Percentiles rank a stretch among this genome's conserved stretches.
Evolutionary conservation across 2,113 vertebrate genomes (phyloP).

Genomic region (Cromileptes altivelis): DNA sequence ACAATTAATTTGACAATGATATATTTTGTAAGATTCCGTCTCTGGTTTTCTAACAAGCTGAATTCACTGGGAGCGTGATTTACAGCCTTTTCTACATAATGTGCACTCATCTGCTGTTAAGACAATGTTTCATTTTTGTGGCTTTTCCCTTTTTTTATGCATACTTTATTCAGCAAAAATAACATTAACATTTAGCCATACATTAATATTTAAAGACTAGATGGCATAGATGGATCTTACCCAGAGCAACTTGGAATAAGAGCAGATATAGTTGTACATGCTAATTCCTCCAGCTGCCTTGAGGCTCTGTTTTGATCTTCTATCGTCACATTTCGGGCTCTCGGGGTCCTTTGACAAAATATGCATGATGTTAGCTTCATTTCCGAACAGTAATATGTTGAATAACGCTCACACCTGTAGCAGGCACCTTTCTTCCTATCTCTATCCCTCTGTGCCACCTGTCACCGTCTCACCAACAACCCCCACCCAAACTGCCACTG

Average conservation of each 20-base stretch:
- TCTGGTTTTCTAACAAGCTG: conserved; percentile 41
- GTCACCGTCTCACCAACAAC: not conserved
- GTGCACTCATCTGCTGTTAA: not conserved
- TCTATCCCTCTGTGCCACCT: conserved; percentile 4
- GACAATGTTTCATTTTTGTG: not conserved
- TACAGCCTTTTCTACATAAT: not conserved
- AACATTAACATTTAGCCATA: not conserved
- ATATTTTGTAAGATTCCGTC: conserved; percentile 25
- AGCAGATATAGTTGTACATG: conserved; percentile 56
- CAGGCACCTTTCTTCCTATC: conserved; percentile 18
- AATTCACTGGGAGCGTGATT: conserved; percentile 19
- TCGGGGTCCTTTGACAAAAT: conserved; percentile 33
- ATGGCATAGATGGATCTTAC: conserved; percentile 11
- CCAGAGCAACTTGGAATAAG: conserved; percentile 9
- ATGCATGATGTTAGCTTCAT: conserved; percentile 31
- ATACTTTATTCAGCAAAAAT: not conserved
- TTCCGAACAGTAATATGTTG: not conserved
- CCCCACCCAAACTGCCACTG: not conserved
- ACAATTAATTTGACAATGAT: conserved; percentile 68
- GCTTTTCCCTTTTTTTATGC: not conserved
- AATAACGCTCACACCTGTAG: conserved; percentile 47
- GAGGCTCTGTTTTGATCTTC: conserved; percentile 49
- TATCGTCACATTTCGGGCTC: conserved; percentile 22
- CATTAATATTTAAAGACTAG: conserved; percentile 34
- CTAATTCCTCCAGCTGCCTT: conserved; percentile 51